Conservation (phyloP, 2,888 invertebrate species). For the Alsophila aescularia region DNA sequence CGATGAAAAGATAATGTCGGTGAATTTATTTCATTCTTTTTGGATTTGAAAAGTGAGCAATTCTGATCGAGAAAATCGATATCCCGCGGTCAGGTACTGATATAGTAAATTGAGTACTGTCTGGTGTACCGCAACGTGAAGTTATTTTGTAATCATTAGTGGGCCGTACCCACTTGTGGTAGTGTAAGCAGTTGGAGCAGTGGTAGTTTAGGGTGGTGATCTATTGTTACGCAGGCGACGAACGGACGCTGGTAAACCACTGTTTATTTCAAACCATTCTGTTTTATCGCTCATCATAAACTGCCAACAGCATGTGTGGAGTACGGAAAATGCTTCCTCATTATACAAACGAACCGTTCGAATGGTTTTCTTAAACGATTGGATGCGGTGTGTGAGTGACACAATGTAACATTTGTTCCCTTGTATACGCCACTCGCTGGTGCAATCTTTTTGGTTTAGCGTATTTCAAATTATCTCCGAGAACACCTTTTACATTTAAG, state of each 20-base stretch:
- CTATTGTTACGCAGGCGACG: slow-evolving; percentile 23
- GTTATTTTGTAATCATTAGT: slow-evolving; percentile 39
- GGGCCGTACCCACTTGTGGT: slow-evolving; percentile 16
- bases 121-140: slow-evolving; percentile 36
- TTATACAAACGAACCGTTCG: too few species aligned
- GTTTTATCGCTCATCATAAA: slow-evolving; percentile 57
- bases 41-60: slow-evolving; percentile 10
- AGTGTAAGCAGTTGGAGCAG: slow-evolving; percentile 20
- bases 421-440: slow-evolving; percentile 3
- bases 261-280: slow-evolving; percentile 50
- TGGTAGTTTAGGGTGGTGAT: slow-evolving; percentile 28
- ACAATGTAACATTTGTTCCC: slow-evolving; percentile 26
- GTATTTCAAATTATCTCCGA: not conserved
- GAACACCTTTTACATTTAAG: not conserved
- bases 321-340: slow-evolving; percentile 50
- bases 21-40: not conserved
- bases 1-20: not conserved
- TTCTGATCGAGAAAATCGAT: slow-evolving; percentile 29
- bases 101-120: slow-evolving; percentile 36
- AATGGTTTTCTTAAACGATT: slow-evolving; percentile 37
- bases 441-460: slow-evolving; percentile 4
- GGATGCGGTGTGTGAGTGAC: slow-evolving; percentile 30
- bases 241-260: slow-evolving; percentile 25
- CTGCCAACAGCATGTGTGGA: slow-evolving; percentile 43
- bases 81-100: slow-evolving; percentile 33